Conservation (phyloP, 2,113 vertebrate species). For the Nipponia nippon region DNA sequence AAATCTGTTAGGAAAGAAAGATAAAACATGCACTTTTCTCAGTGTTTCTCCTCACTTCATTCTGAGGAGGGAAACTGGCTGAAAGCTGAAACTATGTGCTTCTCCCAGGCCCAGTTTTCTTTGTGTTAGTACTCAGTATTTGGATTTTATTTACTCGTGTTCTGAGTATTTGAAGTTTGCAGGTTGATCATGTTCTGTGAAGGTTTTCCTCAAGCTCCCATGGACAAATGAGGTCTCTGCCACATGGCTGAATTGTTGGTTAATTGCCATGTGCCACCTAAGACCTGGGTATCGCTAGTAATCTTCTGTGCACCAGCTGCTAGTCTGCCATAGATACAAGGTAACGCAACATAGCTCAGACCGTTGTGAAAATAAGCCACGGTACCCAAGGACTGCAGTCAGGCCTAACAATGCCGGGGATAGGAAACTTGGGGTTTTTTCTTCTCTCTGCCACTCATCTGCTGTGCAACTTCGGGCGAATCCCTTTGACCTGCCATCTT, state of each 20-base stretch:
- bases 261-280: not conserved
- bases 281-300: not conserved
- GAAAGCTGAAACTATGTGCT: not conserved
- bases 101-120: not conserved
- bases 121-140: not conserved
- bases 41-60: not conserved
- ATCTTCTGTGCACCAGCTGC: not conserved
- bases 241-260: not conserved
- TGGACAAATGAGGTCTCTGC: not conserved
- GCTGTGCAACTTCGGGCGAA: not conserved
- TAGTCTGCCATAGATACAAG: not conserved
- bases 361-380: not conserved
- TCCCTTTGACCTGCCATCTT: not conserved
- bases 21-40: not conserved
- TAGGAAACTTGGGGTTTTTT: not conserved
- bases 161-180: not conserved
- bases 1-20: not conserved
- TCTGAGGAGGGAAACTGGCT: not conserved
- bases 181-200: not conserved
- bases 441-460: not conserved
- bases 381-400: not conserved
- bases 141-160: not conserved
- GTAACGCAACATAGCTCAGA: not conserved
- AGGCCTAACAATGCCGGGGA: not conserved
- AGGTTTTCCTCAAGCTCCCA: not conserved